Evolutionary conservation across 2,797 vertebrate species (phyloP).

Genomic region (Rhinogobio ventralis): DNA sequence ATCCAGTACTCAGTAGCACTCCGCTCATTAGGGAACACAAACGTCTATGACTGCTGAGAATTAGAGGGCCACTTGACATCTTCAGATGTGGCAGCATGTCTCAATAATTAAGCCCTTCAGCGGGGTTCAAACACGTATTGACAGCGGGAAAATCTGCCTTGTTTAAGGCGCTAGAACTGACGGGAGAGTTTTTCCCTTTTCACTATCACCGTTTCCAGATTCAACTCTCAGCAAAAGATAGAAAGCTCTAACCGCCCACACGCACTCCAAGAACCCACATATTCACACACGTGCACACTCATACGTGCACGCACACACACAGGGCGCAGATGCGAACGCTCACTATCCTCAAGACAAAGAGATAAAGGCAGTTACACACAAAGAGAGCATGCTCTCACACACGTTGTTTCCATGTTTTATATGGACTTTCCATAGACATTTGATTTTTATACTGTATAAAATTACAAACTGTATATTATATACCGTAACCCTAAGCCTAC

Average conservation of each 20-base stretch:
- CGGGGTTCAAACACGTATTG: slow-evolving; percentile 16
- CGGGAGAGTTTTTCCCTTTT: slow-evolving; percentile 15
- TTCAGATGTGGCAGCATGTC: slow-evolving; percentile 29
- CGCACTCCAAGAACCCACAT: slow-evolving; percentile 36
- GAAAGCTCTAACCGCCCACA: slow-evolving; percentile 45
- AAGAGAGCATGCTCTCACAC: neutral
- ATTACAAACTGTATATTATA: no score
- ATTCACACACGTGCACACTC: slow-evolving; percentile 8
- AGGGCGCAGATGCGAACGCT: neutral
- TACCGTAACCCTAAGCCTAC: no score
- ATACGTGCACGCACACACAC: slow-evolving; percentile 3
- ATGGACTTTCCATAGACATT: no score
- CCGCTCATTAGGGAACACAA: slow-evolving; percentile 12
- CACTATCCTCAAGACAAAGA: slow-evolving; percentile 34
- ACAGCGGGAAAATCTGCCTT: neutral
- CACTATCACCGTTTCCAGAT: slow-evolving; percentile 28
- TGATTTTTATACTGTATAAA: no score
- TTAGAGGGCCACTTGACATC: slow-evolving; percentile 36
- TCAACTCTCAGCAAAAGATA: slow-evolving; percentile 39
- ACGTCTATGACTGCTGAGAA: slow-evolving; percentile 20
- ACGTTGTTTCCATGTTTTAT: no score
- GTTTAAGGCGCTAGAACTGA: neutral
- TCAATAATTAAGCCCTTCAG: slow-evolving; percentile 35
- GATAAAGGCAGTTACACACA: slow-evolving; percentile 2
- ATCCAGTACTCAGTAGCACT: slow-evolving; percentile 9